Percentiles rank a stretch among this genome's conserved stretches.
These are phyloP conservation scores for Lithodes maja DNA, from an alignment of 2,888 invertebrate species.

Conservation along the genomic window DNA sequence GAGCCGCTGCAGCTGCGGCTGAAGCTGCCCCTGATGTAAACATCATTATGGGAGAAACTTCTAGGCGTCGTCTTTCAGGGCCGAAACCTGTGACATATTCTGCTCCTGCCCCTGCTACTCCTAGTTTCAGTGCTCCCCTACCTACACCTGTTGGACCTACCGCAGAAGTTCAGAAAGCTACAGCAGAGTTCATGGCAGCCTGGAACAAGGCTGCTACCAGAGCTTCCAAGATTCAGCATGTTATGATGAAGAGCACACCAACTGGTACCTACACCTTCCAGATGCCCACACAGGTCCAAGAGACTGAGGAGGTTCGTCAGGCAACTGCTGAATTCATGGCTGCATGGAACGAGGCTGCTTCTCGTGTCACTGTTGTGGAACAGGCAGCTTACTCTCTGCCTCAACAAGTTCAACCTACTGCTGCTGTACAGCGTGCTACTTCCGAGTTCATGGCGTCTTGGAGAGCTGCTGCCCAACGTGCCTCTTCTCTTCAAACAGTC, in stretches of 20 bases:
- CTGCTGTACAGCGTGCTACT: slow-evolving; percentile 45
- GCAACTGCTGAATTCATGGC: slow-evolving; percentile 45
- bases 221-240: slow-evolving; percentile 23
- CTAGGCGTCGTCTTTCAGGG: background rate
- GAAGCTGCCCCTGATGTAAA: slow-evolving; percentile 55
- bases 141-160: slow-evolving; percentile 27
- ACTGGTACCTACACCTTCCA: slow-evolving; percentile 20
- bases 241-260: slow-evolving; percentile 11
- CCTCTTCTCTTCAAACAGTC: slow-evolving; percentile 20
- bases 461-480: slow-evolving; percentile 31
- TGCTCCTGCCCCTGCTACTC: slow-evolving; percentile 1
- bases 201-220: slow-evolving; percentile 45
- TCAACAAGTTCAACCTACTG: slow-evolving; percentile 36
- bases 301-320: slow-evolving; percentile 39
- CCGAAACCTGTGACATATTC: background rate
- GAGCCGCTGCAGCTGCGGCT: slow-evolving; percentile 56
- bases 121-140: background rate
- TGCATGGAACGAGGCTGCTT: slow-evolving; percentile 48
- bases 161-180: slow-evolving; percentile 47
- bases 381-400: slow-evolving; percentile 7
- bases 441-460: slow-evolving; percentile 46
- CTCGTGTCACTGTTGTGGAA: slow-evolving; percentile 30
- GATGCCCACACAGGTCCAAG: slow-evolving; percentile 29
- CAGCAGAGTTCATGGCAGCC: slow-evolving; percentile 55
- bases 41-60: slow-evolving; percentile 51